Evolutionary conservation across 2,797 vertebrate genomes (phyloP).

Genomic region (Lacerta bilineata): DNA sequence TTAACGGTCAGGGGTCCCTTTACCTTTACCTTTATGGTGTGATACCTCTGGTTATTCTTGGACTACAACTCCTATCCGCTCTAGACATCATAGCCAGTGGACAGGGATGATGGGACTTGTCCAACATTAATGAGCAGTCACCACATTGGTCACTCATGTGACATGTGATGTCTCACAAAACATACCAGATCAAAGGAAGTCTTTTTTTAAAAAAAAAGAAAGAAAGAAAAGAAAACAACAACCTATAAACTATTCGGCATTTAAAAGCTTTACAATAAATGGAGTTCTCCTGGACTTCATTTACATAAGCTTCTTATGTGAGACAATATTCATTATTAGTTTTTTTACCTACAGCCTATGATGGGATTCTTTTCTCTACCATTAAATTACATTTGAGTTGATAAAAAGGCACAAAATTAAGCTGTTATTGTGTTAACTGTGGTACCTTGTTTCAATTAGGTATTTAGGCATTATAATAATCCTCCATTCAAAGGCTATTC

Average conservation of each 20-base stretch:
- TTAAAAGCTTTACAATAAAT: slow-evolving; percentile 50
- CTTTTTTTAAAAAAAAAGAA: background rate
- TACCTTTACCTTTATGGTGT: no score
- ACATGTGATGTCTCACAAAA: slow-evolving; percentile 22
- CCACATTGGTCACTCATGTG: no score
- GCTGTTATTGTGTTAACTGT: slow-evolving; percentile 48
- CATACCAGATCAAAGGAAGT: slow-evolving; percentile 1
- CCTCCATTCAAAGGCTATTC: slow-evolving; percentile 60
- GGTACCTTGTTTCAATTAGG: slow-evolving; percentile 65
- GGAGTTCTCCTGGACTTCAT: slow-evolving; percentile 13
- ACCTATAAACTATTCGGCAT: slow-evolving; percentile 23
- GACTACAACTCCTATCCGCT: no score
- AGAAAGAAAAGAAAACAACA: background rate
- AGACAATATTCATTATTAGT: slow-evolving; percentile 38
- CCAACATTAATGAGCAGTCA: no score
- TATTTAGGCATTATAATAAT: slow-evolving; percentile 55
- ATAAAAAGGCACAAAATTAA: slow-evolving; percentile 29
- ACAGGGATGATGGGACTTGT: no score
- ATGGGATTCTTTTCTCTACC: background rate
- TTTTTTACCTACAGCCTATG: slow-evolving; percentile 26
- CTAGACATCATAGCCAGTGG: no score
- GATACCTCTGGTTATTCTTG: no score
- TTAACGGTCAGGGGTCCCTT: no score
- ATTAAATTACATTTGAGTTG: slow-evolving; percentile 24
- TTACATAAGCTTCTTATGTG: slow-evolving; percentile 29